Evolutionary conservation across 2,888 invertebrate species (phyloP), one percentile per base, ranked within the genome.

Genomic region (Drosophila stalkeri): DNA sequence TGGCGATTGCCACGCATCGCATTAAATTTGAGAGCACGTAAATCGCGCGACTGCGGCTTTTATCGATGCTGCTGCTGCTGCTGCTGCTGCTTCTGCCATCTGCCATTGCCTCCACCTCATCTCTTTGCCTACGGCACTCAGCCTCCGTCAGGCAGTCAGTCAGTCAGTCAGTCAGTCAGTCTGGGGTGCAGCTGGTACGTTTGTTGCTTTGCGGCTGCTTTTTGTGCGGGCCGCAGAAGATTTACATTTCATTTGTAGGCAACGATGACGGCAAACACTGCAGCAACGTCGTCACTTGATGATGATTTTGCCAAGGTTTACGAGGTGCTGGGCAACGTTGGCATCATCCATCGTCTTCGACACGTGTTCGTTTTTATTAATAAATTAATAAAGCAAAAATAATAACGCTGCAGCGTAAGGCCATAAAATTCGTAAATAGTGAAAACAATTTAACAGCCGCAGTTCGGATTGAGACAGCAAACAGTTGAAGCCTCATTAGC

Each of bases 181-280:
- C 37, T 27, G 27, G 47, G 56, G 41, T 67, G 57, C 49, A 49
- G 63, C 43, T 56, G 55, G 65, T 52, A 56, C 68, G 73, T 73
- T 73, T 71, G 72, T 56, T 80, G 74, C 74, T 80, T 60, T 73
- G 57, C 68, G 74, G 72, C 61, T 71, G 74, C 75, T 78, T 77
- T 77, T 70, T 51, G 65, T 69, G 81, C 65, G 59, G 62, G 64
- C 72, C 70, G 69, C 65, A 63, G 68, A 74, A 71, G 88, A 88
- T 86, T 86, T 86, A 88, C 90, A 85, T 86, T 88, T 85, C 77
- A 85, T 85, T 89, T 85, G 68, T 74, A 31, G 61, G 49, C 68
- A 56, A 23, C 44, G 60, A 60, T 14, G 51, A 49, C 60, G 31
- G 39, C 51, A 49, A 49, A 39, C 39, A 56, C 63, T 51, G 77